Evolutionary conservation across 2,888 invertebrate genomes (phyloP).

Genomic region (Linnaemya vulpina): DNA sequence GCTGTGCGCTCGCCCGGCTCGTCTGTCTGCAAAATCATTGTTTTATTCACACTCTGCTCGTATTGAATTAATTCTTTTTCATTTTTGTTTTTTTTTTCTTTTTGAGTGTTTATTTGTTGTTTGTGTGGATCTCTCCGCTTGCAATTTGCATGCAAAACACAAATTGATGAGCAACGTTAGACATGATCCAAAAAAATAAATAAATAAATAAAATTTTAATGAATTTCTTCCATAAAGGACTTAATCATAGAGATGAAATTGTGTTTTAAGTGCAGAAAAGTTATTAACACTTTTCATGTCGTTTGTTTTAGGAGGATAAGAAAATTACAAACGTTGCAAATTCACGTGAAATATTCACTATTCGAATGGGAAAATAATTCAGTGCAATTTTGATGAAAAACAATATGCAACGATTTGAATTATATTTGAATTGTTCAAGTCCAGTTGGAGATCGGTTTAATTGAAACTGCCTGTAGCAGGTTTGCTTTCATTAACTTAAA

Average conservation of each 20-base stretch:
- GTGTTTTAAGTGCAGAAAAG: slow-evolving; percentile 10
- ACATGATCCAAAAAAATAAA: not conserved
- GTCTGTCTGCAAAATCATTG: slow-evolving; percentile 65
- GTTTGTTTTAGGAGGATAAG: not conserved
- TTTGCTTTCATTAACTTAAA: too few species aligned
- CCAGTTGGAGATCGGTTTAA: too few species aligned
- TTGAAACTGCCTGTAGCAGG: too few species aligned
- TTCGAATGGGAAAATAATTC: not conserved
- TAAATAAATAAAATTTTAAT: slow-evolving; percentile 21
- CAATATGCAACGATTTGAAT: too few species aligned
- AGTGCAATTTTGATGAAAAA: not conserved
- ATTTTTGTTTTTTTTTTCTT: too few species aligned
- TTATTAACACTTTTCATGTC: not conserved
- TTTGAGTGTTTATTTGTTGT: not conserved
- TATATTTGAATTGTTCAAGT: too few species aligned
- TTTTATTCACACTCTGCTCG: slow-evolving; percentile 41
- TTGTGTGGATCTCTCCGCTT: slow-evolving; percentile 15
- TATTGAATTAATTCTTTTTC: slow-evolving; percentile 27
- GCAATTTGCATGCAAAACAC: slow-evolving; percentile 12
- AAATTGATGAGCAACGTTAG: slow-evolving; percentile 19
- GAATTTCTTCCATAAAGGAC: slow-evolving; percentile 47
- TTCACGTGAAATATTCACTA: not conserved
- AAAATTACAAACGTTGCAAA: not conserved
- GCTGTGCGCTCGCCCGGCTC: slow-evolving; percentile 54
- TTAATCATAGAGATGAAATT: slow-evolving; percentile 30